Base-by-base conservation (phyloP, 64 coral and sea anemone species). In the Stylophora pistillata region DNA sequence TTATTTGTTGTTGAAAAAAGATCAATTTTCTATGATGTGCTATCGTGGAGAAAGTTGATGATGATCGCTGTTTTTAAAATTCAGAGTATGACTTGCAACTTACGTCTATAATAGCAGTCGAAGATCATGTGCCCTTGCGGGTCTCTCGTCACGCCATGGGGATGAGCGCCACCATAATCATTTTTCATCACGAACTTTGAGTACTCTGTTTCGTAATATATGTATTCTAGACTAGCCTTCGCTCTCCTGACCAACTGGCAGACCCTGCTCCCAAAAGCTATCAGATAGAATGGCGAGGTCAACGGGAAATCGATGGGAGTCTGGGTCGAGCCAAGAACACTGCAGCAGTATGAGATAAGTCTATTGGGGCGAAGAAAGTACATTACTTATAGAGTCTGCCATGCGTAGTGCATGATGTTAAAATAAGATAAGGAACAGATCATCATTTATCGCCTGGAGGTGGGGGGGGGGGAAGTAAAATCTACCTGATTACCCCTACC, bases 101-200 rank as follows among this genome's bases (percentile, higher is more conserved):
- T 83, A 93, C 91, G 91, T 20, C 34, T 88, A 30, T 93, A 93
- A 55, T 93, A 88, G 20, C 91, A 93, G 78, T 93, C 88, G 56
- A 82, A 88, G 47, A 93, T 93, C 25, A 54, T 74, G 55, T 88
- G 91, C 3, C 87, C 87, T 27, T 82, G 47, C n/a, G 62, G 28
- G 29, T 28, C 69, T 23, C 56, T 81, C 11, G 77, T 76, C 10
- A 53, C 86, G 26, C 56, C 16, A 58, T 82, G 88, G 9, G 91
- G 91, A 58, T 81, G 64, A 41, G 77, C 69, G 15, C 91, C 91
- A 30, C 17, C 58, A 72, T 88, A 93, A 55, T 82, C 74, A 54
- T 76, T 82, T 74, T 78, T 89, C 13, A 57, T 20, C 12, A 70
- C 20, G 29, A 23, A 23, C 13, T 27, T 87, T 63, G 59, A 82